Conservation (phyloP, 2,888 invertebrate genomes). For the Julus scandinavius region DNA sequence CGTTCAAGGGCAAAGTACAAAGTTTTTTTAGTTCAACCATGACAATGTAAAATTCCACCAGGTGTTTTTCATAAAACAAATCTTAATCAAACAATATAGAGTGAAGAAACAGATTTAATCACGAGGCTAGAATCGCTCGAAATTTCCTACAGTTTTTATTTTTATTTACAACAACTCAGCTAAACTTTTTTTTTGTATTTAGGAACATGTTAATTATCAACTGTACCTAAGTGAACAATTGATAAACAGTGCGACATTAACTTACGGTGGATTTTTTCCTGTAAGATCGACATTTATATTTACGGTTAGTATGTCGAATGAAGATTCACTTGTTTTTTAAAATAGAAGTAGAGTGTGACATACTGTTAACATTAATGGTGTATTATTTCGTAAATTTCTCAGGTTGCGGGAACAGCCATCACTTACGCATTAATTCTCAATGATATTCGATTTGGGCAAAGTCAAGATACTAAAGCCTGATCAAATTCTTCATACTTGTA, state of each 20-base stretch:
- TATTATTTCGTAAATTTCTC: not conserved
- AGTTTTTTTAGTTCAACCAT: too few species aligned
- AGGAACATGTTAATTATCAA: slow-evolving; percentile 33
- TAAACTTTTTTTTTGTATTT: not conserved
- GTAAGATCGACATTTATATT: not conserved
- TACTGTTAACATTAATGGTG: not conserved
- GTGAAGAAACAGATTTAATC: too few species aligned
- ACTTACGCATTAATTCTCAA: slow-evolving; percentile 19
- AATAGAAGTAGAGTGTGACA: not conserved
- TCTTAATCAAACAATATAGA: too few species aligned
- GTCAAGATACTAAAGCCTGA: not conserved
- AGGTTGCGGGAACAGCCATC: slow-evolving; percentile 16
- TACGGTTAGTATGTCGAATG: not conserved
- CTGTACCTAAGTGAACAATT: slow-evolving; percentile 19
- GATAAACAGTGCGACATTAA: not conserved
- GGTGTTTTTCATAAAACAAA: too few species aligned
- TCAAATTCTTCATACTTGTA: not conserved
- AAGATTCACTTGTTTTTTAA: not conserved
- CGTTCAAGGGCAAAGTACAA: too few species aligned
- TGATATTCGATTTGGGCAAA: not conserved
- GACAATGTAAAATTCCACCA: too few species aligned
- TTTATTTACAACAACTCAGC: not conserved
- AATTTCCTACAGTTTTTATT: too few species aligned
- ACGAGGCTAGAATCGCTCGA: too few species aligned
- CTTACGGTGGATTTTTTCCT: slow-evolving; percentile 4